Percentiles rank a stretch among this genome's conserved stretches.
Evolutionary conservation across 1,140 invertebrate species (phyloP).

Genomic region (Protaetia brevitarsis): DNA sequence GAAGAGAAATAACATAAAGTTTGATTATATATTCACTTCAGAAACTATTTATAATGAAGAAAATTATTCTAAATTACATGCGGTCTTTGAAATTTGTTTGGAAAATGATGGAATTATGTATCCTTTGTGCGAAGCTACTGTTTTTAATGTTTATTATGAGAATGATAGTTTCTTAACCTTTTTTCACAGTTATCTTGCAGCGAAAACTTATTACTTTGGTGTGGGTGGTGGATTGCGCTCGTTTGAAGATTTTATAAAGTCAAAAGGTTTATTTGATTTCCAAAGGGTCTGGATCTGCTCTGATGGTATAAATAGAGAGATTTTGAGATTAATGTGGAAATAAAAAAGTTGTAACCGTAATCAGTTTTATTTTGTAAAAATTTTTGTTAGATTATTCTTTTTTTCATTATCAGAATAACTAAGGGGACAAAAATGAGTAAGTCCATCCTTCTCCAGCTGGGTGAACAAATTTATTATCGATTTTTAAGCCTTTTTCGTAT

Average conservation of each 20-base stretch:
- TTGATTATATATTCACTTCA: conserved; percentile 81
- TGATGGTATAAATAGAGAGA: conserved; percentile 58
- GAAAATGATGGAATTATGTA: conserved; percentile 62
- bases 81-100: conserved; percentile 66
- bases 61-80: conserved; percentile 72
- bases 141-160: conserved; percentile 18
- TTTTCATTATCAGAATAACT: background rate
- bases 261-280: conserved; percentile 53
- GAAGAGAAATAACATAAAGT: conserved; percentile 54
- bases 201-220: conserved; percentile 87
- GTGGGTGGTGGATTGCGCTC: conserved; percentile 76
- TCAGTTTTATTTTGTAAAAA: background rate
- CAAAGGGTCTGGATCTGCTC: conserved; percentile 59
- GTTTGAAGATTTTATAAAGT: conserved; percentile 63
- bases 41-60: conserved; percentile 88
- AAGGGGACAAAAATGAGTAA: conserved; percentile 19
- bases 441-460: conserved; percentile 17
- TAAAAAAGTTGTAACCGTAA: background rate
- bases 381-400: background rate
- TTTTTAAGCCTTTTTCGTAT: background rate
- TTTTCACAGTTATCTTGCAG: conserved; percentile 64
- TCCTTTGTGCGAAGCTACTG: conserved; percentile 39
- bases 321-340: conserved; percentile 48
- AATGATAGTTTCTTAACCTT: conserved; percentile 23
- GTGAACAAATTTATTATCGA: background rate